Percentiles rank a stretch among this genome's conserved stretches.
Evolutionary conservation across 1,140 invertebrate genomes (phyloP).

Genomic region (Gryon sp.): DNA sequence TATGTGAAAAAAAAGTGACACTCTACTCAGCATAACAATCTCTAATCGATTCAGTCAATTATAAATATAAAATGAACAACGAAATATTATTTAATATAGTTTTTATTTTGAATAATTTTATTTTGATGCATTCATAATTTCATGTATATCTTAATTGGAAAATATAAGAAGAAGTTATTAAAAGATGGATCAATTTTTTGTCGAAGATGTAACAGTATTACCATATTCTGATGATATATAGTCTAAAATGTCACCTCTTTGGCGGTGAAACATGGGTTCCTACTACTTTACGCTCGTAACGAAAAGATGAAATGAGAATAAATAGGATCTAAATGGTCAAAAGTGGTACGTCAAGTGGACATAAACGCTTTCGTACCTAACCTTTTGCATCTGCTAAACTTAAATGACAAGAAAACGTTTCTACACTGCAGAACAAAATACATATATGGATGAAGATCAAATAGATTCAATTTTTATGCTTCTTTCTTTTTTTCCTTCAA

Average conservation of each 20-base stretch:
- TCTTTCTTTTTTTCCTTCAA: slow-evolving; percentile 18
- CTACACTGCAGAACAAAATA: slow-evolving; percentile 43
- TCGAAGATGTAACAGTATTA: slow-evolving; percentile 30
- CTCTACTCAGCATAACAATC: no score
- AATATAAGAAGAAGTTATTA: no score
- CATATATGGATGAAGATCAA: slow-evolving; percentile 49
- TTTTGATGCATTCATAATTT: no score
- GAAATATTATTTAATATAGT: no score
- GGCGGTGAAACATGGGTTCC: slow-evolving; percentile 45
- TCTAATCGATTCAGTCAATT: slow-evolving; percentile 2
- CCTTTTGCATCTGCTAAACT: slow-evolving; percentile 62
- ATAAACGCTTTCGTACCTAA: slow-evolving; percentile 62
- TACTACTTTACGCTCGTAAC: slow-evolving; percentile 63
- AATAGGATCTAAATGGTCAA: slow-evolving; percentile 66
- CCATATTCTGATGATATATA: slow-evolving; percentile 30
- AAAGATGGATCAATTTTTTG: no score
- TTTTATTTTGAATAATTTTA: no score
- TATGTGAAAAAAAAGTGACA: no score
- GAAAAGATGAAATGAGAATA: slow-evolving; percentile 65
- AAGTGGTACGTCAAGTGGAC: slow-evolving; percentile 66
- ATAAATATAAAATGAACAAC: no score
- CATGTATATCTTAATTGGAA: no score
- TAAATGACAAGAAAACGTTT: slow-evolving; percentile 63
- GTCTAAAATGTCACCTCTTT: slow-evolving; percentile 41
- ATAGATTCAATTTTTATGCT: slow-evolving; percentile 40